phyloP scores from a whole-genome alignment of 2,113 vertebrate species.

The Nannobrachium achirus region DNA sequence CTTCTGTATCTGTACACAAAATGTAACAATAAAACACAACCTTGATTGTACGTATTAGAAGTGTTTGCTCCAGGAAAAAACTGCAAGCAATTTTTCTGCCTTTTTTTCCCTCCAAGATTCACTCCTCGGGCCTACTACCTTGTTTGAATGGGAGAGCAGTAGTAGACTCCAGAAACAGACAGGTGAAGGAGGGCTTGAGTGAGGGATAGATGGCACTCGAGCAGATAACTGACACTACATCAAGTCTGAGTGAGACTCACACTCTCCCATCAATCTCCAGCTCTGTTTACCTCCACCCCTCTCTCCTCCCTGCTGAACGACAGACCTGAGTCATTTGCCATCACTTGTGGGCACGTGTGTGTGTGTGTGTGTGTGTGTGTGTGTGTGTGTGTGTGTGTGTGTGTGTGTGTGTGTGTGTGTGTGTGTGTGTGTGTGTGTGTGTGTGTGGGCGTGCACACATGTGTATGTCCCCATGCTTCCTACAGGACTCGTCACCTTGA shows the following conservation, averaged over 20 bases:
- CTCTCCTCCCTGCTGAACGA: slow-evolving; percentile 64
- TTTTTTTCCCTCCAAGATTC: neutral
- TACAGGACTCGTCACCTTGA: slow-evolving; percentile 63
- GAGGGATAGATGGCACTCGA: slow-evolving; percentile 36
- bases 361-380: slow-evolving; percentile 11
- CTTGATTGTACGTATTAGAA: no score
- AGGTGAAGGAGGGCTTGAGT: slow-evolving; percentile 18
- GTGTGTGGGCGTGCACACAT: slow-evolving; percentile 24
- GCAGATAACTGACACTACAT: slow-evolving; percentile 49
- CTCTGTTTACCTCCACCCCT: slow-evolving; percentile 44
- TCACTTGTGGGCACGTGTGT: slow-evolving; percentile 17
- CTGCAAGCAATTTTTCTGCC: no score
- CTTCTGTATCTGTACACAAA: no score
- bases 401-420: slow-evolving; percentile 13
- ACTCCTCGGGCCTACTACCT: no score
- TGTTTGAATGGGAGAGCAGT: slow-evolving; percentile 7
- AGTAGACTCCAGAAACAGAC: neutral
- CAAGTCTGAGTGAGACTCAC: slow-evolving; percentile 46
- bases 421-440: slow-evolving; percentile 17
- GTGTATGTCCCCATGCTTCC: slow-evolving; percentile 45
- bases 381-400: slow-evolving; percentile 14
- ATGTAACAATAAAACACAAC: no score
- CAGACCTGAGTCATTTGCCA: slow-evolving; percentile 69
- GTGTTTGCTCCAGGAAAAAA: no score
- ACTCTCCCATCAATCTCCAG: slow-evolving; percentile 58